Evolutionary conservation across 2,797 vertebrate genomes (phyloP).

Genomic region (Periparus ater): DNA sequence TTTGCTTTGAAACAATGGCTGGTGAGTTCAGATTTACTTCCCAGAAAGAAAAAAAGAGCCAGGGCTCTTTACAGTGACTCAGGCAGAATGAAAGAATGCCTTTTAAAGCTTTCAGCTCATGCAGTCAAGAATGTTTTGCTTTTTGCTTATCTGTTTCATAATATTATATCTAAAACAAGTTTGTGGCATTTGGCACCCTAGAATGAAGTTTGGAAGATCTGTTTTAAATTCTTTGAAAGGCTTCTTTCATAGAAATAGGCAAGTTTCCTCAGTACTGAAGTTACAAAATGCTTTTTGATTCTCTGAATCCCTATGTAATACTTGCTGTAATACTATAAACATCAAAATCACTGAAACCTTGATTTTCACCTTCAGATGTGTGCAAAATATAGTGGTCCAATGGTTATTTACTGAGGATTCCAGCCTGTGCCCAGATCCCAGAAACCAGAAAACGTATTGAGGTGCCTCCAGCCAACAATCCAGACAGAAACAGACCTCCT

Average conservation of each 20-base stretch:
- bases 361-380: background rate
- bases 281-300: background rate
- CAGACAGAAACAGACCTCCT: background rate
- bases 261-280: background rate
- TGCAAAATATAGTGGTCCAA: background rate
- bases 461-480: background rate
- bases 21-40: background rate
- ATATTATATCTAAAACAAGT: background rate
- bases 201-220: background rate
- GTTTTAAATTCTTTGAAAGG: background rate
- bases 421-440: accelerated
- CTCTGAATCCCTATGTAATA: background rate
- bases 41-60: background rate
- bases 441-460: background rate
- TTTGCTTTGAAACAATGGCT: background rate
- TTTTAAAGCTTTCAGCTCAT: background rate
- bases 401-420: background rate
- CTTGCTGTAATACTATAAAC: background rate
- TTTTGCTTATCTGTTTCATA: background rate
- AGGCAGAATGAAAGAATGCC: background rate
- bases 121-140: background rate
- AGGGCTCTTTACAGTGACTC: background rate
- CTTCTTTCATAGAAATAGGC: background rate
- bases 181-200: background rate
- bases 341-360: background rate